These are phyloP conservation scores for Hymenopus coronatus DNA, from an alignment of 2,888 invertebrate genomes.

Conservation along the genomic window DNA sequence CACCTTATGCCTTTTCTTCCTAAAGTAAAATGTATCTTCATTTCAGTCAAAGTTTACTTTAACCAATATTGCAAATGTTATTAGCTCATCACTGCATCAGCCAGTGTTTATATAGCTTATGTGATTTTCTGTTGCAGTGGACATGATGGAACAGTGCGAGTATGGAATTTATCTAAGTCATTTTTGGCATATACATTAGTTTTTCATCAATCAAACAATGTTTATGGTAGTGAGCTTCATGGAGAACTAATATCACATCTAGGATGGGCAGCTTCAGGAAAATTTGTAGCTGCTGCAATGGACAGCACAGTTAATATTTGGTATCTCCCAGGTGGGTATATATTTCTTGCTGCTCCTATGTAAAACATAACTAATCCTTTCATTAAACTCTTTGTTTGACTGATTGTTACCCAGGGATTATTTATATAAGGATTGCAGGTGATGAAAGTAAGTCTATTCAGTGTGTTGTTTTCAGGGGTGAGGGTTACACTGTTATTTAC, in stretches of 20 bases:
- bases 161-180: slow-evolving; percentile 52
- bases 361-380: too few relatives aligned
- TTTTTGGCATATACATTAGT: slow-evolving; percentile 55
- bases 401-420: too few relatives aligned
- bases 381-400: too few relatives aligned
- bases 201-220: slow-evolving; percentile 51
- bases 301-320: slow-evolving; percentile 59
- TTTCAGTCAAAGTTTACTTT: too few relatives aligned
- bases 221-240: slow-evolving; percentile 52
- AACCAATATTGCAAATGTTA: too few relatives aligned
- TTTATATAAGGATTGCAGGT: not conserved
- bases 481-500: too few relatives aligned
- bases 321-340: slow-evolving; percentile 48
- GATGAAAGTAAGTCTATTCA: not conserved
- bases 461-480: too few relatives aligned
- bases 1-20: too few relatives aligned
- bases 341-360: slow-evolving; percentile 22
- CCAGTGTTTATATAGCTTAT: too few relatives aligned
- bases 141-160: slow-evolving; percentile 59
- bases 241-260: slow-evolving; percentile 51
- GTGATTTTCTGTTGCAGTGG: slow-evolving; percentile 46
- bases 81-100: too few relatives aligned
- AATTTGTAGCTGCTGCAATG: slow-evolving; percentile 56
- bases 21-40: too few relatives aligned
- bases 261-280: slow-evolving; percentile 55